Evolutionary conservation across 2,113 vertebrate genomes (phyloP).

Genomic region (Vireo altiloquus): DNA sequence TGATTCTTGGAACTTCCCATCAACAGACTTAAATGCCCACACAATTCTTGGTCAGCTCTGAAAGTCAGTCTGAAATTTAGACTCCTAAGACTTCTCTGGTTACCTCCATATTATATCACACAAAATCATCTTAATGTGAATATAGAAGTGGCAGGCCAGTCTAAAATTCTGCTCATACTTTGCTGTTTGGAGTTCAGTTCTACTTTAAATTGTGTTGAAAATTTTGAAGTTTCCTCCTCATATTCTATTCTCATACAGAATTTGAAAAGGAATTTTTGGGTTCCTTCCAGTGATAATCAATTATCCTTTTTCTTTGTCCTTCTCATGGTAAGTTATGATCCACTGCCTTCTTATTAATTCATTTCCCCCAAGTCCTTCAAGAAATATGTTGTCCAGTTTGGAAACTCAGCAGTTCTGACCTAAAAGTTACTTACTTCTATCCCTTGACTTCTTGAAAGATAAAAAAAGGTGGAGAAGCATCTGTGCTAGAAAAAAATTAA

Average conservation of each 20-base stretch:
- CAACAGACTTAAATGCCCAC: neutral
- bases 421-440: neutral
- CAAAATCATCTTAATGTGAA: neutral
- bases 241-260: neutral
- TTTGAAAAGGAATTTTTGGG: neutral
- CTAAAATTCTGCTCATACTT: neutral
- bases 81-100: neutral
- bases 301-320: neutral
- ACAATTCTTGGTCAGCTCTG: neutral
- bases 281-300: neutral
- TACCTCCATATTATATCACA: neutral
- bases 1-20: accelerated
- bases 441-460: too few species aligned
- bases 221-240: neutral
- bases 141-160: neutral
- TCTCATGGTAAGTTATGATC: neutral
- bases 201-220: neutral
- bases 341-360: neutral
- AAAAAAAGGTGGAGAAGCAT: accelerated
- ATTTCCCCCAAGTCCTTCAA: neutral
- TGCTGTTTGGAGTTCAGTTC: neutral
- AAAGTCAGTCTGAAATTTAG: neutral
- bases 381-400: neutral
- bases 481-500: neutral
- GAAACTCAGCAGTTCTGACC: neutral